Conservation (phyloP, 2,113 vertebrate species). For the Xiphias gladius region DNA sequence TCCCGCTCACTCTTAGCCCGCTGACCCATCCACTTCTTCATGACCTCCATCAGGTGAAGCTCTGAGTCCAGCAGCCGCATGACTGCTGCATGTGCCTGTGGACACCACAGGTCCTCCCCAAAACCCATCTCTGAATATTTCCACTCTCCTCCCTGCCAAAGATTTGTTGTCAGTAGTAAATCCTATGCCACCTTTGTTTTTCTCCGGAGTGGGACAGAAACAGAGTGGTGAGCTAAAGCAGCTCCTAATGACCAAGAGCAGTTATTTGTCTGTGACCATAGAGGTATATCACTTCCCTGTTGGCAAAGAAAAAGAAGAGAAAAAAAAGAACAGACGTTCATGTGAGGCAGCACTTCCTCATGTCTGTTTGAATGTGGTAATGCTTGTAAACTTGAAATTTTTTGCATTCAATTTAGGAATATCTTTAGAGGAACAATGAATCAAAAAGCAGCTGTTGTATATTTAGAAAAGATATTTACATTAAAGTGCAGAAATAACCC, state of each 20-base stretch:
- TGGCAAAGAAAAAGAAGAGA: background rate
- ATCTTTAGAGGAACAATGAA: background rate
- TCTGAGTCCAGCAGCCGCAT: constrained; percentile 92
- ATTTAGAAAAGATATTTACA: background rate
- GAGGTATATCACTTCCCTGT: constrained; percentile 66
- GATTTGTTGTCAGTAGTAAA: background rate
- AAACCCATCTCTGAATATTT: constrained; percentile 87
- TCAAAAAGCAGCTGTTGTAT: background rate
- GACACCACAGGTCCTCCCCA: constrained; percentile 89
- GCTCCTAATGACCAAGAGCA: constrained; percentile 42
- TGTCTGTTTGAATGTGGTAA: constrained; percentile 25
- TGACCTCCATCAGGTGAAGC: constrained; percentile 93
- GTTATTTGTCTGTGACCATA: constrained; percentile 29
- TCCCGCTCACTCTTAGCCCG: constrained; percentile 94
- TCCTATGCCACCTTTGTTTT: background rate
- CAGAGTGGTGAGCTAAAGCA: constrained; percentile 15
- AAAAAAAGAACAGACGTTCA: background rate
- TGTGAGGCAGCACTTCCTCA: constrained; percentile 67
- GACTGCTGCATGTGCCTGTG: constrained; percentile 88
- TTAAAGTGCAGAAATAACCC: no score
- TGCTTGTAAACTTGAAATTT: background rate
- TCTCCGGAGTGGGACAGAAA: background rate
- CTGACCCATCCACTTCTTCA: constrained; percentile 97
- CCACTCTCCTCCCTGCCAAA: background rate
- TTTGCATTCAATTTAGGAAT: constrained; percentile 39